phyloP scores from a whole-genome alignment of 2,113 vertebrate species.

The Sitta europaea region DNA sequence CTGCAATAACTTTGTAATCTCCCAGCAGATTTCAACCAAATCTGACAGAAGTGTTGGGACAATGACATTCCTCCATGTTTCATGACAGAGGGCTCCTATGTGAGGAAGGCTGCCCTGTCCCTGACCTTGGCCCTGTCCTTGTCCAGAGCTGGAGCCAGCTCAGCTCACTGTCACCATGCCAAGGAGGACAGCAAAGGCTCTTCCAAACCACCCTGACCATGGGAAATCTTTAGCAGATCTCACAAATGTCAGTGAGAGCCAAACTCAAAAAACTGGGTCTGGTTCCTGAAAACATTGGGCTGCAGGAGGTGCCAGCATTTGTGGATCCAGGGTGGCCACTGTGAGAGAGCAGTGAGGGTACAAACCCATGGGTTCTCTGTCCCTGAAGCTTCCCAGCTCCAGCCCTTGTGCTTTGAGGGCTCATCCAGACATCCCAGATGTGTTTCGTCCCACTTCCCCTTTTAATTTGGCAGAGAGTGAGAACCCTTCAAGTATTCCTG shows the following conservation, averaged over 20 bases:
- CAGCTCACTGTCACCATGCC: not conserved
- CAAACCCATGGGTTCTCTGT: not conserved
- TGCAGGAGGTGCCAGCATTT: not conserved
- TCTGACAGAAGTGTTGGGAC: constrained; percentile 32
- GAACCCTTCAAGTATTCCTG: not conserved
- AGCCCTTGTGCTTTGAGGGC: not conserved
- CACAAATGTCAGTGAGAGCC: not conserved
- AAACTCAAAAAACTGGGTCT: not conserved
- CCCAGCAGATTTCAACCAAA: constrained; percentile 6
- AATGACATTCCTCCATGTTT: not conserved
- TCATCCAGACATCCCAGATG: not conserved
- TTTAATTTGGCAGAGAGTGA: not conserved
- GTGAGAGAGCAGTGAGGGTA: not conserved
- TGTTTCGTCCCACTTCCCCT: not conserved
- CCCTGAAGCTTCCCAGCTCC: not conserved
- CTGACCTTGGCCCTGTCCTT: not conserved
- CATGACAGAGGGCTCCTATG: not conserved
- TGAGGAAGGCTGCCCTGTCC: not conserved
- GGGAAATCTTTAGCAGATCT: not conserved
- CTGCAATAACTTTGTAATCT: constrained; percentile 39
- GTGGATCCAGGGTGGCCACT: fast-evolving
- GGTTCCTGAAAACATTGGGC: not conserved
- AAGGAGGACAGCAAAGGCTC: not conserved
- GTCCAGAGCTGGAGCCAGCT: not conserved
- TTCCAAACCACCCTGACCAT: not conserved